Evolutionary conservation across 2,797 vertebrate species (phyloP).

Genomic region (Tamandua tetradactyla): DNA sequence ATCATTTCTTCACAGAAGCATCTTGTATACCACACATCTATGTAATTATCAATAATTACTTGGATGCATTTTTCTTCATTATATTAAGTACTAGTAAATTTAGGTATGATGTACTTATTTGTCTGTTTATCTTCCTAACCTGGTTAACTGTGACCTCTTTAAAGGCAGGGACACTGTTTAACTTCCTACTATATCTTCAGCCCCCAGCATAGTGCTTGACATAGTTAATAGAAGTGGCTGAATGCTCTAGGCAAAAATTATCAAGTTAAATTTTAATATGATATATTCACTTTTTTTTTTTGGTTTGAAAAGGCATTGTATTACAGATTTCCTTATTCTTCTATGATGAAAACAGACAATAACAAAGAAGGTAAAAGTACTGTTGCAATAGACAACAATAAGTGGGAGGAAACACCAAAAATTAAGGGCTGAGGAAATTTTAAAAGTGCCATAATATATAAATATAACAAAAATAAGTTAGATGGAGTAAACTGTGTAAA

Average conservation of each 20-base stretch:
- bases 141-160: background rate
- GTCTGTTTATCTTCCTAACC: conserved; percentile 5
- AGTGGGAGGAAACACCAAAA: background rate
- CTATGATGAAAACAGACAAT: conserved; percentile 36
- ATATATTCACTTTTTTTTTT: background rate
- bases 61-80: background rate
- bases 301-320: conserved; percentile 17
- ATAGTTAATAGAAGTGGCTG: background rate
- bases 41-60: background rate
- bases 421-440: conserved; percentile 11
- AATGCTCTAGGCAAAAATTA: background rate
- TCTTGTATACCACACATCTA: background rate
- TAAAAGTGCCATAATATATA: background rate
- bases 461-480: background rate
- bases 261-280: conserved; percentile 9
- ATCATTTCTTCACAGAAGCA: conserved; percentile 6
- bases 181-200: background rate
- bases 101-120: background rate
- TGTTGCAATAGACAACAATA: background rate
- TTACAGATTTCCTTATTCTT: conserved; percentile 22
- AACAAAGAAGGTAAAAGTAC: background rate
- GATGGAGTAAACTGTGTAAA: background rate
- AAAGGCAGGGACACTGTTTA: background rate
- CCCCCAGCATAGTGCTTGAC: background rate
- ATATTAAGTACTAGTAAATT: background rate